Evolutionary conservation across 2,888 invertebrate genomes (phyloP).

Genomic region (Yponomeuta plumbellus): DNA sequence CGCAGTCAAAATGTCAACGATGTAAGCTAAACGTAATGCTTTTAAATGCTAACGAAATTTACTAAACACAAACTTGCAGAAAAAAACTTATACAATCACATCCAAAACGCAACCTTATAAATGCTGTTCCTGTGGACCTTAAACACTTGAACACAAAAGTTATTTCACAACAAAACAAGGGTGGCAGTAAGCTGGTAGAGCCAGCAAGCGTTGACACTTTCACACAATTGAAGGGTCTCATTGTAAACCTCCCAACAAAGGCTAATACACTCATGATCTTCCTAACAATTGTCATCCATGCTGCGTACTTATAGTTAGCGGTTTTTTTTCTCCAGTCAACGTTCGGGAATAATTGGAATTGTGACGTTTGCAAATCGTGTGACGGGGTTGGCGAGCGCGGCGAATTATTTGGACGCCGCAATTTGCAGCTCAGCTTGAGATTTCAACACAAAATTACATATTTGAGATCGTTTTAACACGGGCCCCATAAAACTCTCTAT

Average conservation of each 20-base stretch:
- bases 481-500: too few species aligned
- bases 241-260: conserved; percentile 54
- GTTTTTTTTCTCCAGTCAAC: background rate
- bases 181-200: background rate
- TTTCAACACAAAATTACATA: conserved; percentile 25
- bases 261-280: conserved; percentile 72
- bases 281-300: conserved; percentile 68
- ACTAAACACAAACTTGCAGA: conserved; percentile 35
- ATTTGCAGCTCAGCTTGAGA: conserved; percentile 53
- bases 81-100: conserved; percentile 18
- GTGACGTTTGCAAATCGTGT: conserved; percentile 70
- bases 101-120: background rate
- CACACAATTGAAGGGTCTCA: conserved; percentile 40
- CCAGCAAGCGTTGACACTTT: conserved; percentile 47
- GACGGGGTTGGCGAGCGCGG: conserved; percentile 56
- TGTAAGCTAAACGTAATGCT: conserved; percentile 41
- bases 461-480: background rate
- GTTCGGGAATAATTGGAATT: conserved; percentile 61
- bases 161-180: background rate
- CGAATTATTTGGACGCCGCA: conserved; percentile 46
- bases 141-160: fast-evolving
- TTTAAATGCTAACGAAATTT: conserved; percentile 65
- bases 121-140: conserved; percentile 21
- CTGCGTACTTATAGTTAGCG: conserved; percentile 54
- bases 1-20: conserved; percentile 45